Base-by-base conservation (phyloP, 2,888 invertebrate genomes). In the Sphaerophoria rueppellii region DNA sequence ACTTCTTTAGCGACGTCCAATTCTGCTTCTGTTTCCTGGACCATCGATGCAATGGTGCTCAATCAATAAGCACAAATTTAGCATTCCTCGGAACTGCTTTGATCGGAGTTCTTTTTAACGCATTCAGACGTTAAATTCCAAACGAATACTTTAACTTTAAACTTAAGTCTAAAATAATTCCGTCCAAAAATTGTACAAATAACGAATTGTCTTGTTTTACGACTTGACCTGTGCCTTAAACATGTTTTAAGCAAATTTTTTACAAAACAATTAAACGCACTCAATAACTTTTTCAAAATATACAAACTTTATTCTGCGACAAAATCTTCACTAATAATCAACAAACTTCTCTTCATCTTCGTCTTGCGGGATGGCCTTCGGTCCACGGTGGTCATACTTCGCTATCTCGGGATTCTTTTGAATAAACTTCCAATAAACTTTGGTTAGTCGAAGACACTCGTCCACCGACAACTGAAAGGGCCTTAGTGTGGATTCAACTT, bases 11-110 rank as follows among this genome's bases (percentile, higher is more conserved):
- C 86, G 94, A 95, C 87, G 96, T 96, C 6, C 94, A 94, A 50
- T 98, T 95, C 94, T 98, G 98, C 91, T 97, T 98, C 91, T 98
- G 98, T 90, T 97, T 96, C 90, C 95, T 98, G 87, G 97, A 98
- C 91, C 96, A 98, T 90, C 94, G 97, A 89, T 98, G 98, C 91
- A 98, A 98, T 89, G 91, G 92, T 2, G 89, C 89, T 4, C 32
- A 61, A 6, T 14, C 69, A 5, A 7, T 85, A 4, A 16, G 52
- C 50, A 37, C 32, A 52, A 82, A 77, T 11, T 14, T 54, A 11
- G 9, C 52, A 43, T 65, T 37, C 48, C n/a, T 72, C 14, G 57
- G 14, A 12, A 37, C 14, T 12, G 50, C 61, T n/a, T 6, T 83
- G 4, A n/a, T 83, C 4, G 67, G 60, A 69, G 16, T 35, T 12